Base-by-base conservation (phyloP, 2,113 vertebrate genomes). In the Oriolus oriolus region DNA sequence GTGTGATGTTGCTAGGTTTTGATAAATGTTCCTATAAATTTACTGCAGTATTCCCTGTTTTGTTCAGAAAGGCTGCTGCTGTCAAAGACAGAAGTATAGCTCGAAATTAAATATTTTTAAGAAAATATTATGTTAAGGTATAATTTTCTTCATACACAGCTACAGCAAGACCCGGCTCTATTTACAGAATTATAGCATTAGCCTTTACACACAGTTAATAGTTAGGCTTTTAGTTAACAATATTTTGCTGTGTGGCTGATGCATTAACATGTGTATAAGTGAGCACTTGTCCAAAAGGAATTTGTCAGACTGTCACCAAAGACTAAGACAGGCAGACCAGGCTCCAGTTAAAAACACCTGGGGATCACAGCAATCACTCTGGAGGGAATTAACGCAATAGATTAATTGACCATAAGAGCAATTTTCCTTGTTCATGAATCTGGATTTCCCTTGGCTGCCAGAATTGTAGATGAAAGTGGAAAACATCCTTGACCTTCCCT, bases 401-500 rank as follows among this genome's bases (percentile, higher is more conserved):
- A 84, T 94, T 94, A 97, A 95, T 96, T 41, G 64, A 89, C 80
- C 27, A 3, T 93, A 96, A 91, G 84, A 97, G 74, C 89, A 11
- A 69, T 93, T 95, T 95, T 91, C 95, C 52, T 91, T 87, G 53
- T 83, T 80, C 56, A 41, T 74, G 84, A 92, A 64, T 94, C 84
- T 90, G 84, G 83, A 88, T 93, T 95, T 96, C 71, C 60, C 84
- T 95, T 85, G 54, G 64, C 93, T 97, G 82, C 57, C 83, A 93
- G 73, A 84, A 90, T 21, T 73, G 66, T 53, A 93, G 82, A 92
- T 84, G 90, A 94, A 95, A 92, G 59, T 41, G 56, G 70, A 94
- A 96, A 95, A 78, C 50, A 82, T 94, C 70, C 77, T 90, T 96
- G 91, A 97, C 95, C 89, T 96, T 93, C 47, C 84, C 65, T 91